Conservation (phyloP, 2,888 invertebrate species). For the Limenitis camilla region DNA sequence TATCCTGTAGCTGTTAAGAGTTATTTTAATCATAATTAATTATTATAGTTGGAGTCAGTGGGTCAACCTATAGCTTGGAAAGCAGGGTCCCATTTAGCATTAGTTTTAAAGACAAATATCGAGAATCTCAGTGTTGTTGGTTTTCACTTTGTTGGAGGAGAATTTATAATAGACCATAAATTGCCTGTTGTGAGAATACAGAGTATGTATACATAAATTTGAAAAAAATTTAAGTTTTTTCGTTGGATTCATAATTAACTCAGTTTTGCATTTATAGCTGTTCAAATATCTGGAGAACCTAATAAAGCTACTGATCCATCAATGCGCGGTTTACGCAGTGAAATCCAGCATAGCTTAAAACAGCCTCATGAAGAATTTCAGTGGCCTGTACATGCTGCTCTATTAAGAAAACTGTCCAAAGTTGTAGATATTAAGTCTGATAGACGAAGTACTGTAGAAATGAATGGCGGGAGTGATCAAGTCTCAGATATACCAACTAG, state of each 20-base stretch:
- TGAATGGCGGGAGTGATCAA: slow-evolving; percentile 57
- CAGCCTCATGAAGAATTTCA: slow-evolving; percentile 43
- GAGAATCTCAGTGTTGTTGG: slow-evolving; percentile 83
- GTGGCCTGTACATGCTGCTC: slow-evolving; percentile 60
- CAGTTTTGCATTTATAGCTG: slow-evolving; percentile 41
- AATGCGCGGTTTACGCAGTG: slow-evolving; percentile 63
- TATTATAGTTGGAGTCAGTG: slow-evolving; percentile 81
- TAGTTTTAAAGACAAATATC: slow-evolving; percentile 85
- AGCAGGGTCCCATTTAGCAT: slow-evolving; percentile 81
- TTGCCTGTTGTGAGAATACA: slow-evolving; percentile 84
- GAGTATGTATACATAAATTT: slow-evolving; percentile 74
- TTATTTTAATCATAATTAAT: neutral
- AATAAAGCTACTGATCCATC: slow-evolving; percentile 62
- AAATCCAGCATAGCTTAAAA: slow-evolving; percentile 54
- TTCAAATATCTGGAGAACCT: slow-evolving; percentile 61
- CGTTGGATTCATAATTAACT: too few species aligned
- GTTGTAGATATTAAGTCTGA: slow-evolving; percentile 66
- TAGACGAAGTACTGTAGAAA: slow-evolving; percentile 39
- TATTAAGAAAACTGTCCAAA: slow-evolving; percentile 61
- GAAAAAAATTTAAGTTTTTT: neutral
- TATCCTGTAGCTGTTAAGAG: too few species aligned
- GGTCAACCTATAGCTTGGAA: slow-evolving; percentile 88
- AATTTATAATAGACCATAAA: slow-evolving; percentile 84
- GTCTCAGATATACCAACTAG: slow-evolving; percentile 39
- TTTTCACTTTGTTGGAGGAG: slow-evolving; percentile 80